Evolutionary conservation across 1,140 invertebrate species (phyloP).

Genomic region (Neotoxoptera formosana): DNA sequence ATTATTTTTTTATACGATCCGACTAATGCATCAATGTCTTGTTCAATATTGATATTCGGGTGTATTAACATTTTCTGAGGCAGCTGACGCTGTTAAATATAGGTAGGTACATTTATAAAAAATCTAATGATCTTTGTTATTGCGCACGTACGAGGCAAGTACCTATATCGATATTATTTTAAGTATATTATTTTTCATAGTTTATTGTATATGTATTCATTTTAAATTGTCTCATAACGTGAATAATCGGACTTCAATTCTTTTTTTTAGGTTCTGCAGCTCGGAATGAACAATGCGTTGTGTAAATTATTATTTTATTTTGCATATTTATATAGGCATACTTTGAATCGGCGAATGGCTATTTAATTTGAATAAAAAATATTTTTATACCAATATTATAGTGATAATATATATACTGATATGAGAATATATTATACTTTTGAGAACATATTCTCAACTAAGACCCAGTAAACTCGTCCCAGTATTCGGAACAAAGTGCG

Average conservation of each 20-base stretch:
- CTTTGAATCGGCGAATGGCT: too few relatives aligned
- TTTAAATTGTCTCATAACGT: neutral
- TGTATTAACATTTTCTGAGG: neutral
- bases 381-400: neutral
- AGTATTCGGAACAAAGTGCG: neutral
- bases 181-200: neutral
- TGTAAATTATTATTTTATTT: neutral
- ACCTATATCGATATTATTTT: neutral
- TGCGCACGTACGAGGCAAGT: neutral
- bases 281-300: neutral
- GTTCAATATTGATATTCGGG: constrained; percentile 1
- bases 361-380: neutral
- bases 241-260: neutral
- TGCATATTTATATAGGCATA: neutral
- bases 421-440: neutral
- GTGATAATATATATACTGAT: neutral
- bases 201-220: neutral
- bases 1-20: neutral
- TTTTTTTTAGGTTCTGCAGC: neutral
- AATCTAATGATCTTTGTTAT: neutral
- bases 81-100: constrained; percentile 26
- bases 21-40: constrained; percentile 44
- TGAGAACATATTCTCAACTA: neutral
- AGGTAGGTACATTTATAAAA: neutral
- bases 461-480: neutral